These are phyloP conservation scores for Zootoca vivipara DNA, from an alignment of 2,113 vertebrate species.

Conservation along the genomic window DNA sequence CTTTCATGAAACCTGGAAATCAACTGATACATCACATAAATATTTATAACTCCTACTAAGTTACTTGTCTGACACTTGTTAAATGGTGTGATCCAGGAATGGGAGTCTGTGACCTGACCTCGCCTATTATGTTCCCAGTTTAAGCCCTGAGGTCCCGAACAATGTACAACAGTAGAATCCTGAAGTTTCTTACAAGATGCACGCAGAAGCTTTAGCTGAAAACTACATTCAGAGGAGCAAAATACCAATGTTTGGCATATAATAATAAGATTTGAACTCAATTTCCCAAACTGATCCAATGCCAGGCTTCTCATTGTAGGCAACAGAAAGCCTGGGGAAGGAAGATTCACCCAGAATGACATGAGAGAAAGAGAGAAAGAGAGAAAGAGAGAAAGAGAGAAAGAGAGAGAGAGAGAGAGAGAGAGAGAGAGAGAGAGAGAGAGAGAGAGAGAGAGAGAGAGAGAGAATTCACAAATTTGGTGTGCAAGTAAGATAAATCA, in stretches of 20 bases:
- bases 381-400: too few species aligned
- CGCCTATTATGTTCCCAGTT: neutral
- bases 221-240: neutral
- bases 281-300: neutral
- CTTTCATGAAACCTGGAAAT: neutral
- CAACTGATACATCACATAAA: neutral
- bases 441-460: neutral
- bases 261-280: too few species aligned
- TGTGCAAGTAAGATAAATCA: neutral
- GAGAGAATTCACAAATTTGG: neutral
- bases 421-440: neutral
- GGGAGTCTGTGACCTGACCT: too few species aligned
- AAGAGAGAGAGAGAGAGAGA: too few species aligned
- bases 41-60: too few species aligned
- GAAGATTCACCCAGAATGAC: neutral
- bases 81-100: too few species aligned
- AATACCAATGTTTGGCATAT: neutral
- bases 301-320: neutral
- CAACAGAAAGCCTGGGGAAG: neutral
- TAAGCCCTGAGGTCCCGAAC: neutral
- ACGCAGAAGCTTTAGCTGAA: neutral
- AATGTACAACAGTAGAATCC: too few species aligned
- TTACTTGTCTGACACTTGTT: too few species aligned
- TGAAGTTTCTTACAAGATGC: neutral
- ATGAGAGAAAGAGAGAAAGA: too few species aligned